Evolutionary conservation across 2,113 vertebrate species (phyloP).

Genomic region (Mustelus asterias): DNA sequence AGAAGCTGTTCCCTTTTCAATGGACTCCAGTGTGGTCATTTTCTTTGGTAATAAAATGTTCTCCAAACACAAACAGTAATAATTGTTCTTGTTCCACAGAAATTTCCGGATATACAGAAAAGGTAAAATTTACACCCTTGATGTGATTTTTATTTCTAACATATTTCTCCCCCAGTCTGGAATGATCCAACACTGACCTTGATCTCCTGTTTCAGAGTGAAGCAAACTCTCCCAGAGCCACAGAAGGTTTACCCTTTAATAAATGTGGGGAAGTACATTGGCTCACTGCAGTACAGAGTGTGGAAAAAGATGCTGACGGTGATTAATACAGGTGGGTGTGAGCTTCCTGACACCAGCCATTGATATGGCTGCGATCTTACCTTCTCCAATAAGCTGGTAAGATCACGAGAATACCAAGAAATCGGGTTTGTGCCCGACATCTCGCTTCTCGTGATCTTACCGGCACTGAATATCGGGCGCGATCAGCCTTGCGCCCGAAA

Average conservation of each 20-base stretch:
- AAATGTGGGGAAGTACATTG: constrained; percentile 9
- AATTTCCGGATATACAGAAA: not conserved
- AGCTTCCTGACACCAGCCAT: not conserved
- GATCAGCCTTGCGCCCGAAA: too few relatives aligned
- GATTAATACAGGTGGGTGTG: not conserved
- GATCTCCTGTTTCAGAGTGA: not conserved
- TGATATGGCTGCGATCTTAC: not conserved
- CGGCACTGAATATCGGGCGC: too few relatives aligned
- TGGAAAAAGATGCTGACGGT: not conserved
- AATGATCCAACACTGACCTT: not conserved
- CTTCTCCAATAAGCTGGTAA: too few relatives aligned
- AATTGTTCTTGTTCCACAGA: not conserved
- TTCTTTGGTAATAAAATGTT: not conserved
- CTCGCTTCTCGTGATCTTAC: too few relatives aligned
- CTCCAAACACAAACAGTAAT: not conserved
- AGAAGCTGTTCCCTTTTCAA: not conserved
- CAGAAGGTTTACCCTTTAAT: constrained; percentile 18
- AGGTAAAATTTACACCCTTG: not conserved
- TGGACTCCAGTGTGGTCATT: not conserved
- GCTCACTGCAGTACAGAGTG: not conserved
- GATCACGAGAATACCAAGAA: too few relatives aligned
- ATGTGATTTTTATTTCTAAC: constrained; percentile 7
- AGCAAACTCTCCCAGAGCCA: not conserved
- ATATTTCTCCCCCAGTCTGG: not conserved
- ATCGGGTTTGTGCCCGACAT: too few relatives aligned